These are phyloP conservation scores for Molothrus ater DNA, from an alignment of 2,797 vertebrate species.

Conservation along the genomic window DNA sequence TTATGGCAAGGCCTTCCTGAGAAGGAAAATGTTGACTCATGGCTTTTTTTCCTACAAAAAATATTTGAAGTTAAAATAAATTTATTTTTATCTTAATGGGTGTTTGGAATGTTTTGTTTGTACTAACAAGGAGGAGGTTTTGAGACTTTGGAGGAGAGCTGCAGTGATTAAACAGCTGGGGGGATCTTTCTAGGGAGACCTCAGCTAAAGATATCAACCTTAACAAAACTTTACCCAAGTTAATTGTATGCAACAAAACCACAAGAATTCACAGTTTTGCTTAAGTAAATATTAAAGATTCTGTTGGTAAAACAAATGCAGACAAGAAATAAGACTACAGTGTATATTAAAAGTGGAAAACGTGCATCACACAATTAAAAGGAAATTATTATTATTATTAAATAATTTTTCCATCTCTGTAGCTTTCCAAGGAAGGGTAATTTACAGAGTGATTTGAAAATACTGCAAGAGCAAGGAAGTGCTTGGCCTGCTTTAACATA, in stretches of 20 bases:
- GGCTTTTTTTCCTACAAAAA: neutral
- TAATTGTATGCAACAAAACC: neutral
- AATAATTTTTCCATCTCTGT: neutral
- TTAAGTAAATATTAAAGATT: neutral
- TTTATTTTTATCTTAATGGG: neutral
- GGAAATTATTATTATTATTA: neutral
- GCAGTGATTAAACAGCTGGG: neutral
- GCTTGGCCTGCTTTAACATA: neutral
- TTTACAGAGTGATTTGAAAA: neutral
- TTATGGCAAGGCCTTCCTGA: neutral
- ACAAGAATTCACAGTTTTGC: neutral
- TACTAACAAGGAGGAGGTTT: neutral
- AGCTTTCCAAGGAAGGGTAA: neutral
- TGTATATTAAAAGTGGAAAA: neutral
- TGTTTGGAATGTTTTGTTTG: neutral
- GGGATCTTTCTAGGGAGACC: neutral
- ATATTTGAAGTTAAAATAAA: neutral
- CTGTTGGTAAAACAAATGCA: neutral
- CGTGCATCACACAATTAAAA: neutral
- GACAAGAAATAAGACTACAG: neutral
- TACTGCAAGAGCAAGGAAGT: neutral
- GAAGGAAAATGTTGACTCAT: neutral
- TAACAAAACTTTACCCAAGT: neutral
- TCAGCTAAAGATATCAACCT: neutral
- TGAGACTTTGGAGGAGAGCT: neutral